Evolutionary conservation across 2,113 vertebrate genomes (phyloP).

Genomic region (Struthidea cinerea): DNA sequence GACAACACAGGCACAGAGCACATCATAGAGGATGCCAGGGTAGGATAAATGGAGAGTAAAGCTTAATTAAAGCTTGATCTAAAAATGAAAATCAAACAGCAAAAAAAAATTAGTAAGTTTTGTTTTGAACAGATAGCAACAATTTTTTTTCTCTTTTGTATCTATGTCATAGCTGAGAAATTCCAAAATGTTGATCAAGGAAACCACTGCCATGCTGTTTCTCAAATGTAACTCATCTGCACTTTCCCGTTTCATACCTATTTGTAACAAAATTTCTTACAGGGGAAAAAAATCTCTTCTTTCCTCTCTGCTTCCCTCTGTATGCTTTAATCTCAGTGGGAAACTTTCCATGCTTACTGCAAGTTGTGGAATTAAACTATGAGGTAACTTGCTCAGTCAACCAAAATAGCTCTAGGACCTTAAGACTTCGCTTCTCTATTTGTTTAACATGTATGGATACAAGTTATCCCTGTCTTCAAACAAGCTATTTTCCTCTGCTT

Average conservation of each 20-base stretch:
- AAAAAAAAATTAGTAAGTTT: background rate
- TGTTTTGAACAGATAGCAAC: background rate
- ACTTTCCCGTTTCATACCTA: background rate
- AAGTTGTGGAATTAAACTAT: background rate
- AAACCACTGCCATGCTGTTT: background rate
- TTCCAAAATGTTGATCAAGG: background rate
- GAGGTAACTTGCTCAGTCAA: background rate
- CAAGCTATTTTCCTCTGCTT: background rate
- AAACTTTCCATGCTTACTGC: background rate
- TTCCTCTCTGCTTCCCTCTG: background rate
- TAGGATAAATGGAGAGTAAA: background rate
- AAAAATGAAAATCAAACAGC: background rate
- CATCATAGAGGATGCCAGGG: background rate
- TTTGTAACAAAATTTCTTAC: conserved; percentile 40
- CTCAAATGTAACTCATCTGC: background rate
- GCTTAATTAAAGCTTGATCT: background rate
- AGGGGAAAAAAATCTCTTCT: conserved; percentile 4
- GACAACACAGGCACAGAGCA: background rate
- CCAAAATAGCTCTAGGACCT: background rate
- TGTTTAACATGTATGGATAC: background rate
- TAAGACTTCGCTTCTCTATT: background rate
- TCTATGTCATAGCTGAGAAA: background rate
- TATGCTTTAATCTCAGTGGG: background rate
- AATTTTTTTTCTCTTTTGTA: background rate
- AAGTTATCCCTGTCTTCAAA: background rate